phyloP scores from a whole-genome alignment of 2,888 invertebrate genomes.

The Perizoma flavofasciatum region DNA sequence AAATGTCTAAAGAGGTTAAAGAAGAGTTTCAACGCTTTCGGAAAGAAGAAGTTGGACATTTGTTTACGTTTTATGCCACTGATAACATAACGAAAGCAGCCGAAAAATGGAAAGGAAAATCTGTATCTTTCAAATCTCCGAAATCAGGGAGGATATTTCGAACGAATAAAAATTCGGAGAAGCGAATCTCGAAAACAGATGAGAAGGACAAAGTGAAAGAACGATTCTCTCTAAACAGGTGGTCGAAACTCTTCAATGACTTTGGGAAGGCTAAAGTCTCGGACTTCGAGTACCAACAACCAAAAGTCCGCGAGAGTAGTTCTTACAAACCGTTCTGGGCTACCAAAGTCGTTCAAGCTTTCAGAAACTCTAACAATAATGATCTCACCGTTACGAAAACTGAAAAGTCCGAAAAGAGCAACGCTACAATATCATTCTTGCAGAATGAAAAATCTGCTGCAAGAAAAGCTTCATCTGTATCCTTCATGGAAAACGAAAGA shows the following conservation, averaged over 20 bases:
- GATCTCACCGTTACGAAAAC: conserved; percentile 26
- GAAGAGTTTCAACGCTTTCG: conserved; percentile 55
- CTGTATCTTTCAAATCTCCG: conserved; percentile 67
- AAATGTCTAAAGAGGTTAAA: conserved; percentile 62
- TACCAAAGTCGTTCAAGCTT: conserved; percentile 50
- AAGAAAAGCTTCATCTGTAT: conserved; percentile 13
- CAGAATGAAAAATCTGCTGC: conserved; percentile 11
- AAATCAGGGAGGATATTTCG: conserved; percentile 63
- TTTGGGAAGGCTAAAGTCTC: conserved; percentile 66
- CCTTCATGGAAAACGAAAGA: conserved; percentile 23
- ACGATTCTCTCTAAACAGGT: conserved; percentile 49
- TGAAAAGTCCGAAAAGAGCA: conserved; percentile 14
- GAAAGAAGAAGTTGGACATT: conserved; percentile 60
- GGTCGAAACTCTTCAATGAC: conserved; percentile 60
- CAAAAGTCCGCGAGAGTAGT: conserved; percentile 60
- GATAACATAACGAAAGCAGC: conserved; percentile 47
- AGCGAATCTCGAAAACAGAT: conserved; percentile 23
- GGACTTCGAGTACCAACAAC: conserved; percentile 63
- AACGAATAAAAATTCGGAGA: conserved; percentile 40
- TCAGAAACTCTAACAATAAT: conserved; percentile 35
- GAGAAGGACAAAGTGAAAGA: conserved; percentile 29
- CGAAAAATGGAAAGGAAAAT: conserved; percentile 64
- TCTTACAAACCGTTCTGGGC: conserved; percentile 73
- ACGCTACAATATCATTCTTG: conserved; percentile 3
- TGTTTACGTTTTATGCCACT: conserved; percentile 56